Conservation (phyloP, 37 sponge, comb jelly and placozoan species). For the Amphimedon queenslandica region DNA sequence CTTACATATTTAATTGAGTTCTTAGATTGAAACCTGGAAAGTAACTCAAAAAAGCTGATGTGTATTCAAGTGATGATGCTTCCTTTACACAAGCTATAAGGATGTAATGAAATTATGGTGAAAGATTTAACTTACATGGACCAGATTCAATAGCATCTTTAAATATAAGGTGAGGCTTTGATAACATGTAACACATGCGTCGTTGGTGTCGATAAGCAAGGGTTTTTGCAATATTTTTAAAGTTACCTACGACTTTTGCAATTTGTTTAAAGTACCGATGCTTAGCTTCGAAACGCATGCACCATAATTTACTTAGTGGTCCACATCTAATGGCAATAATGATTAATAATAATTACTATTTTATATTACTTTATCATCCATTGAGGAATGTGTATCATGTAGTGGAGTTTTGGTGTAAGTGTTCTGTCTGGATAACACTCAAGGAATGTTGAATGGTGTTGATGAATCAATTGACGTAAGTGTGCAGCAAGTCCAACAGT, state of each 20-base stretch:
- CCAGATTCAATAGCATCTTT: neutral
- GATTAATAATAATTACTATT: neutral
- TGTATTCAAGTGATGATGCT: too few species aligned
- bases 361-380: neutral
- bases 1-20: neutral
- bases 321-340: neutral
- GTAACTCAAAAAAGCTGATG: neutral
- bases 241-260: slow-evolving; percentile 9
- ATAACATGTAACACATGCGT: slow-evolving; percentile 5
- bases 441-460: neutral
- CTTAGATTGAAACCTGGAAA: neutral
- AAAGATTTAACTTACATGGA: neutral
- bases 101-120: neutral
- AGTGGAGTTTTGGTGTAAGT: neutral
- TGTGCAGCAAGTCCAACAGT: neutral
- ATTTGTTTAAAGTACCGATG: neutral
- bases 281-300: neutral
- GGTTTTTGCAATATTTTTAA: slow-evolving; percentile 18
- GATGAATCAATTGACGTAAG: neutral
- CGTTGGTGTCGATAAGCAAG: slow-evolving; percentile 21
- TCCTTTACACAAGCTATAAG: neutral
- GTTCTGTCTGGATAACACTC: neutral
- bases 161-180: neutral
- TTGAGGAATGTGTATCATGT: neutral
- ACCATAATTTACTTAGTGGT: neutral